These are phyloP conservation scores for Epinephelus coioides DNA, from an alignment of 2,797 vertebrate genomes.

Conservation along the genomic window DNA sequence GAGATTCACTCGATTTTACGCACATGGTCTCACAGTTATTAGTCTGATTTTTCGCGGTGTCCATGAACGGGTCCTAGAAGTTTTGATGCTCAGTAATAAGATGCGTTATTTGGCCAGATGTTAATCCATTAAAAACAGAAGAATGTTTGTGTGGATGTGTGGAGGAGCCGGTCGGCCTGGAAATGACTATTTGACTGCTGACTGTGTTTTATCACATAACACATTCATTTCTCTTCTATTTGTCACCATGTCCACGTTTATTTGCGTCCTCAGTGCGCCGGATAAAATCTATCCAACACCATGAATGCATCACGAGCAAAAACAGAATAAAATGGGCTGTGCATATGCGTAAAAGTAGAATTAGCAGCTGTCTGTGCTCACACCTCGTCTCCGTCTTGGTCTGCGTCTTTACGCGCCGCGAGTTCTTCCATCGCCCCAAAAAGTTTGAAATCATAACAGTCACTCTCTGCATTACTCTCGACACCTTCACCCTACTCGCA, in stretches of 20 bases:
- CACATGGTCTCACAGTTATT: conserved; percentile 20
- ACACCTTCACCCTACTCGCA: not conserved
- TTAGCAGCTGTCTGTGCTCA: not conserved
- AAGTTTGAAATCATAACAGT: conserved; percentile 30
- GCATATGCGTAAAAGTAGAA: not conserved
- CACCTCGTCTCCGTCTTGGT: not conserved
- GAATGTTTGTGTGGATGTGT: too few species aligned
- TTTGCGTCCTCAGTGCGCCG: not conserved
- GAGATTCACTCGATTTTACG: conserved; percentile 10
- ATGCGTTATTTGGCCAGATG: not conserved
- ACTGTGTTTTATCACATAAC: not conserved
- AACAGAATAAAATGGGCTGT: too few species aligned
- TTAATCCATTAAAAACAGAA: not conserved
- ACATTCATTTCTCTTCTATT: not conserved
- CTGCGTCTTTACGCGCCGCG: conserved; percentile 44
- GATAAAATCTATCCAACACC: not conserved
- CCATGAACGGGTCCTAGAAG: conserved; percentile 27
- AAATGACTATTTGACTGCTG: not conserved
- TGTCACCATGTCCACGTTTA: not conserved
- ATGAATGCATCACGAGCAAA: not conserved
- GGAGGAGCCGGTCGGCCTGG: not conserved
- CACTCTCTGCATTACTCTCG: not conserved
- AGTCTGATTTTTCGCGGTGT: not conserved
- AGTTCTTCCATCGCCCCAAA: not conserved
- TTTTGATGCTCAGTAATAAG: conserved; percentile 24